phyloP scores from a whole-genome alignment of 2,113 vertebrate species.

The Trochalopteron elliotii region DNA sequence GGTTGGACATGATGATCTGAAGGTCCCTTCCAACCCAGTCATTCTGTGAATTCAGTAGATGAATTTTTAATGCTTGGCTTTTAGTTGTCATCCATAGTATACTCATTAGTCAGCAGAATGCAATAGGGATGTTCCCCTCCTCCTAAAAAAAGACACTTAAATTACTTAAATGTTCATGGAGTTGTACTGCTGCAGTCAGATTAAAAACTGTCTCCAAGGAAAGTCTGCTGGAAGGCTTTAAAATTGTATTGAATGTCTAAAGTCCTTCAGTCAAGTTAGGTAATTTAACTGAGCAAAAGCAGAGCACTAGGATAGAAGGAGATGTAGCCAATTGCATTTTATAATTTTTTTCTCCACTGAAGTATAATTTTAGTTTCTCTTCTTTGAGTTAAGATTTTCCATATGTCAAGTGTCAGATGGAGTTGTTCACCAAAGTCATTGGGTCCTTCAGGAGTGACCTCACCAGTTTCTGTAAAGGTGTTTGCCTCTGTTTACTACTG shows the following conservation, averaged over 20 bases:
- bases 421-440: neutral
- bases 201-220: neutral
- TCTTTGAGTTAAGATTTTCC: neutral
- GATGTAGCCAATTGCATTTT: neutral
- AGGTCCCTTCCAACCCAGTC: too few relatives aligned
- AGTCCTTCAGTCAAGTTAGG: neutral
- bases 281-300: neutral
- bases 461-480: neutral
- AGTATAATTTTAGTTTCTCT: neutral
- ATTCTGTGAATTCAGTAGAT: neutral
- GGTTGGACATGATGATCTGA: too few relatives aligned
- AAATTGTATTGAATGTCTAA: neutral
- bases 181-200: neutral
- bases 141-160: neutral
- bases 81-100: neutral
- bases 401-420: neutral
- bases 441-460: neutral
- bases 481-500: neutral
- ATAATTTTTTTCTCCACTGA: neutral
- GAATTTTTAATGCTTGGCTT: neutral
- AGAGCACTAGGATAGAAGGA: neutral
- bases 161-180: neutral
- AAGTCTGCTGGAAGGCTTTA: neutral
- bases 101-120: neutral
- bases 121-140: neutral